Evolutionary conservation across 2,113 vertebrate species (phyloP), one percentile per base, ranked within the genome.

Genomic region (Speoplatyrhinus poulsoni): DNA sequence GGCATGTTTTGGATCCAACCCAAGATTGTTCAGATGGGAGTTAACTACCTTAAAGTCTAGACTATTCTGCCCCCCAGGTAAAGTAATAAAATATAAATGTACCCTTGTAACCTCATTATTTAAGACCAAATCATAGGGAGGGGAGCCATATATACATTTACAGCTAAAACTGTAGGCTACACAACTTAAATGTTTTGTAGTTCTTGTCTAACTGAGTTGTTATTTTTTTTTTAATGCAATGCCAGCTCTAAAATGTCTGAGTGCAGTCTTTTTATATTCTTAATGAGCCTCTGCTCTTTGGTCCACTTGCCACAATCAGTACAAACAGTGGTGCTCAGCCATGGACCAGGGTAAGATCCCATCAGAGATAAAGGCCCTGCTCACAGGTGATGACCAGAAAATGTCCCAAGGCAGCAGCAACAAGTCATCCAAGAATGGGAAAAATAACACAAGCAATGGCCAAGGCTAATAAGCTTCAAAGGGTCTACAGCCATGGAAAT

Each of bases 291-390:
- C 19, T 48, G 13, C 46, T 36, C 1, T 26, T 32, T 1, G 41
- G 9, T 54, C 17, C 7, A 19, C 2, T 26, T 26, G 26, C 16
- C 11, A 61, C 12, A 84, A 86, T 70, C 89, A 99, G 98, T 99
- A 99, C 85, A 99, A 98, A 82, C 98, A 99, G 92, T 99, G 98
- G 98, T 99, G 98, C 70, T 89, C 94, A 33, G 97, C 96, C 9
- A 99, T 99, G 98, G 98, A 99, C 81, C 96, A 97, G 92, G 97
- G 97, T 46, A 99, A 99, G 90, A 99, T 99, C 87, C 98, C 98
- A 10, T 98, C 97, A 0, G 98, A 99, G 91, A 99, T 99, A 77
- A 97, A 96, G 91, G 97, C 98, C 26, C 90, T 99, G 1, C 93
- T 99, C 55, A 98, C 95, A 0, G 96, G 95, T 59, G 97, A 99